phyloP scores from a whole-genome alignment of 2,113 vertebrate genomes.

The Epinephelus fuscoguttatus region DNA sequence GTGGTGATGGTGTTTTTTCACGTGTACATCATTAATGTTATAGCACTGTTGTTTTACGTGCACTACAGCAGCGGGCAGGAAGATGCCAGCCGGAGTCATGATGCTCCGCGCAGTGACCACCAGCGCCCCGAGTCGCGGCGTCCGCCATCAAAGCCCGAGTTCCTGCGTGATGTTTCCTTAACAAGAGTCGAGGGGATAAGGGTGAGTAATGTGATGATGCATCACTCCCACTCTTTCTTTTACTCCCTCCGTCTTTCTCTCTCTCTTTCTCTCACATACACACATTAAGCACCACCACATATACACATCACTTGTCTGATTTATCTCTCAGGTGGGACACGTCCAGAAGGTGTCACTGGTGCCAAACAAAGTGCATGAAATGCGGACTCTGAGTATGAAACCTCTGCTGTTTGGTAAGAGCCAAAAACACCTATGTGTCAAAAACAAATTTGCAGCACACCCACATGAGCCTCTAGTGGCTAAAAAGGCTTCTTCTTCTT shows the following conservation, averaged over 20 bases:
- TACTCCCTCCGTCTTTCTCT: not conserved
- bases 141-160: constrained; percentile 57
- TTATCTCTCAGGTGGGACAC: constrained; percentile 89
- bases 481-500: not conserved
- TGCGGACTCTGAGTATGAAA: constrained; percentile 95
- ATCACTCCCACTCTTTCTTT: not conserved
- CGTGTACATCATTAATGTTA: constrained; percentile 95
- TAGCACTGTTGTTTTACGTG: constrained; percentile 93
- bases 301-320: constrained; percentile 5
- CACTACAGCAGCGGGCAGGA: constrained; percentile 91
- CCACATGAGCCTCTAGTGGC: constrained; percentile 20
- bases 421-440: not conserved
- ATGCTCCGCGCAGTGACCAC: constrained; percentile 47
- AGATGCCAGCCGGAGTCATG: constrained; percentile 49
- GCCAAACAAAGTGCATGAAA: constrained; percentile 87
- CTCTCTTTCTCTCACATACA: not conserved
- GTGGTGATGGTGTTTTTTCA: constrained; percentile 96
- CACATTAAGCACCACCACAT: not conserved
- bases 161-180: constrained; percentile 78
- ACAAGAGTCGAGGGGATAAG: constrained; percentile 93
- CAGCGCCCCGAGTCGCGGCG: constrained; percentile 52
- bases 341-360: constrained; percentile 92
- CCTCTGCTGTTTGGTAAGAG: constrained; percentile 95
- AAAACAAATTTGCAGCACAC: constrained; percentile 7
- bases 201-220: constrained; percentile 82